Evolutionary conservation across 2,888 invertebrate genomes (phyloP).

Genomic region (Cataglyphis albicans): DNA sequence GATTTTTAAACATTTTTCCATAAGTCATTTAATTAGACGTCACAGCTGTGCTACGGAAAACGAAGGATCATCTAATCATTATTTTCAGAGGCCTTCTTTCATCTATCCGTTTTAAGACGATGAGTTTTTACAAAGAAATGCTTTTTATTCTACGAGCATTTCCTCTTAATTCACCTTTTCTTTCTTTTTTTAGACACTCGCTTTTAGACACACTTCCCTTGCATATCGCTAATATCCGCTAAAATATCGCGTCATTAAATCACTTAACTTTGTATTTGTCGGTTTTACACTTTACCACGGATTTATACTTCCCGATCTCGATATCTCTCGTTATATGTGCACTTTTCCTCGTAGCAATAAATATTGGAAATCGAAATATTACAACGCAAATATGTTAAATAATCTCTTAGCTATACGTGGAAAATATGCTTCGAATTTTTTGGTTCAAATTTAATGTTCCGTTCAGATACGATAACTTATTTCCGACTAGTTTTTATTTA

Average conservation of each 20-base stretch:
- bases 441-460: not conserved
- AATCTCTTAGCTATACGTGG: not conserved
- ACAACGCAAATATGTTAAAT: conserved; percentile 14
- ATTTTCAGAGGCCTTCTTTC: conserved; percentile 29
- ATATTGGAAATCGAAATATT: conserved; percentile 30
- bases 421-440: not conserved
- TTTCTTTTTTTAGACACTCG: conserved; percentile 20
- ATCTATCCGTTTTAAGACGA: conserved; percentile 48
- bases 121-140: conserved; percentile 51
- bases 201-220: conserved; percentile 44
- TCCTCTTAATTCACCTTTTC: conserved; percentile 3
- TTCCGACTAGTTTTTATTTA: not conserved
- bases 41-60: not conserved
- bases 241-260: conserved; percentile 53
- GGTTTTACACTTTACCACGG: not conserved
- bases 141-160: conserved; percentile 46
- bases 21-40: conserved; percentile 20
- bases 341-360: not conserved
- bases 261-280: conserved; percentile 50
- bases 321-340: conserved; percentile 13
- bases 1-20: conserved; percentile 27
- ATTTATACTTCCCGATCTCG: conserved; percentile 19
- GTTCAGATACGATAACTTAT: not conserved
- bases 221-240: conserved; percentile 53
- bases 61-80: conserved; percentile 42